These are phyloP conservation scores for Prionailurus bengalensis DNA, from an alignment of 2,113 vertebrate genomes.

Conservation along the genomic window DNA sequence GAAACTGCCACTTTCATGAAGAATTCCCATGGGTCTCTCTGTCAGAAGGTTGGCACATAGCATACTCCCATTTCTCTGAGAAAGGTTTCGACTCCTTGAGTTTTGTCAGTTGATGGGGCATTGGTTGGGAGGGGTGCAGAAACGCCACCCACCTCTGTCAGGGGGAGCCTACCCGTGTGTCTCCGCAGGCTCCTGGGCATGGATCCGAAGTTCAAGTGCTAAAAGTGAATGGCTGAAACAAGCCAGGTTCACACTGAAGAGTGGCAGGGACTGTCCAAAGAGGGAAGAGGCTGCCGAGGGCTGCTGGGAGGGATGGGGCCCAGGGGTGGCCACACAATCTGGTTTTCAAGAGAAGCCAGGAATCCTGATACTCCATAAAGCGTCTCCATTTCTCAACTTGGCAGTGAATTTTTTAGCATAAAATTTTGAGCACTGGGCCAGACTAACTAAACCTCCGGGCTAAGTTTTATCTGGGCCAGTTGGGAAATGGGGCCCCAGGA, in stretches of 20 bases:
- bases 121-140: neutral
- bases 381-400: conserved; percentile 33
- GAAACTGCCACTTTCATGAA: neutral
- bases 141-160: neutral
- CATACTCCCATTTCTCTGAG: neutral
- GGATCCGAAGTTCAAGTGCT: neutral
- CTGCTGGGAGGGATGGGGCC: neutral
- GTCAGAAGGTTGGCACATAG: neutral
- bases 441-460: neutral
- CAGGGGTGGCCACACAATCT: neutral
- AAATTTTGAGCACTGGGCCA: neutral
- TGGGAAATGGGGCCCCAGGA: neutral
- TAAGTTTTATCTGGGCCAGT: neutral
- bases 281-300: neutral
- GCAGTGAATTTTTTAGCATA: neutral
- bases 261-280: neutral
- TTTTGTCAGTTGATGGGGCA: neutral
- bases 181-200: neutral
- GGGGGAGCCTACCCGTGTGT: neutral
- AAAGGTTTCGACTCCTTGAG: neutral
- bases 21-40: conserved; percentile 1
- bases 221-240: neutral
- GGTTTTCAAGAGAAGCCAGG: conserved; percentile 48
- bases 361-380: neutral
- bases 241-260: neutral